phyloP scores from a whole-genome alignment of 2,888 invertebrate genomes.

The Biston stratarius region DNA sequence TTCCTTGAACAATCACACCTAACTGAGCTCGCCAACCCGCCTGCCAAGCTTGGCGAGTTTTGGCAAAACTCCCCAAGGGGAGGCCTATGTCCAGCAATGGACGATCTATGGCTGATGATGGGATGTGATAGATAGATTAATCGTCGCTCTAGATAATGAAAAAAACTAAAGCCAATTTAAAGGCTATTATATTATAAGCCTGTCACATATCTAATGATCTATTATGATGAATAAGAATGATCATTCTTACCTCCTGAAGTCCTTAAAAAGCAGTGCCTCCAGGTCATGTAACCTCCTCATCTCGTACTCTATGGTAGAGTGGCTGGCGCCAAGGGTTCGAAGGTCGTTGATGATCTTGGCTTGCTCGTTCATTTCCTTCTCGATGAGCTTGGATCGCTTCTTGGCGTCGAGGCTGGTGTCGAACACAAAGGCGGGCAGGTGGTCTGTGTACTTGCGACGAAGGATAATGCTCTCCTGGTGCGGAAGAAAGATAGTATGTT shows the following conservation, averaged over 20 bases:
- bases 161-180: no score
- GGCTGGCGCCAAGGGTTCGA: slow-evolving; percentile 94
- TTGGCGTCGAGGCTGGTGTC: slow-evolving; percentile 93
- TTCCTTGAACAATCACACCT: no score
- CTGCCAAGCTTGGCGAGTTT: no score
- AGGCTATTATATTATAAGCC: no score
- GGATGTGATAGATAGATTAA: no score
- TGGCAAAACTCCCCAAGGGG: no score
- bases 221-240: background rate
- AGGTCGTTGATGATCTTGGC: slow-evolving; percentile 98
- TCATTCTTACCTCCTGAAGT: slow-evolving; percentile 90
- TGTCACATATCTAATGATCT: no score
- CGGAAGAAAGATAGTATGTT: background rate
- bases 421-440: slow-evolving; percentile 93
- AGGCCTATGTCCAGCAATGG: no score
- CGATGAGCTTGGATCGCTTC: slow-evolving; percentile 96
- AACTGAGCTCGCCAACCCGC: no score
- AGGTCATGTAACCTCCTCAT: slow-evolving; percentile 96
- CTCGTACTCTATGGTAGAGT: slow-evolving; percentile 96
- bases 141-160: no score
- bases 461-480: slow-evolving; percentile 89
- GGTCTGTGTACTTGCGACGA: slow-evolving; percentile 90
- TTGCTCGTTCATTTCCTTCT: slow-evolving; percentile 99
- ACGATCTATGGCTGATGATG: no score
- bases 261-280: slow-evolving; percentile 97